These are phyloP conservation scores for Hylaeus volcanicus DNA, from an alignment of 1,140 invertebrate genomes.

Conservation along the genomic window DNA sequence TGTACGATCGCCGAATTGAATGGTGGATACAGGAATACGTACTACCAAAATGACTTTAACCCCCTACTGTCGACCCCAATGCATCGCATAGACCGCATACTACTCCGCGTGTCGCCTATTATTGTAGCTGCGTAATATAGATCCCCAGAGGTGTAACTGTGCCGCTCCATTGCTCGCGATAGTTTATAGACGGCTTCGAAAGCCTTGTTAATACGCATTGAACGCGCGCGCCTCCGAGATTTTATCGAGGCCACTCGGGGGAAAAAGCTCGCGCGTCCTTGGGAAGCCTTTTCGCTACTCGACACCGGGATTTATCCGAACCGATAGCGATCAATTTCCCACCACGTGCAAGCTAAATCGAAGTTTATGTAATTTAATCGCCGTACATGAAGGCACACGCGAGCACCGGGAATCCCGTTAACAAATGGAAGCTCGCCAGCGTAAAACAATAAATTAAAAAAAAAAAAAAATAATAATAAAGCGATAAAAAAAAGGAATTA, in stretches of 20 bases:
- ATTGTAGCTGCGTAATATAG: constrained; percentile 27
- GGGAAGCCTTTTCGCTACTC: background rate
- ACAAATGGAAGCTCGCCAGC: constrained; percentile 23
- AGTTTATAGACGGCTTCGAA: background rate
- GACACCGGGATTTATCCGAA: too few relatives aligned
- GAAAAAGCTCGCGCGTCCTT: background rate
- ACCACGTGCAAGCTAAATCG: constrained; percentile 4
- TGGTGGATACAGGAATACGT: constrained; percentile 6
- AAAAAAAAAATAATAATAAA: background rate
- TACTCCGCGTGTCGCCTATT: constrained; percentile 21
- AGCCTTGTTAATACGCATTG: constrained; percentile 17
- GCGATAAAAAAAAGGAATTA: background rate
- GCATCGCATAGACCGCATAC: constrained; percentile 11
- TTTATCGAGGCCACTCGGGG: background rate
- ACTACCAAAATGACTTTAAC: constrained; percentile 35
- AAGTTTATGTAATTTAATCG: constrained; percentile 27
- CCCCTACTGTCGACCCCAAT: constrained; percentile 27
- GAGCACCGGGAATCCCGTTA: constrained; percentile 15
- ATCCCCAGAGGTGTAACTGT: constrained; percentile 27
- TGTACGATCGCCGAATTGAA: constrained; percentile 24
- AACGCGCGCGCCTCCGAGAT: background rate
- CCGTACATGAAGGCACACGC: background rate
- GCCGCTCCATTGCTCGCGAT: constrained; percentile 1
- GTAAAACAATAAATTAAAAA: background rate
- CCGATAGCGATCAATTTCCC: constrained; percentile 20